phyloP scores from a whole-genome alignment of 2,797 vertebrate species.

The Betta splendens region DNA sequence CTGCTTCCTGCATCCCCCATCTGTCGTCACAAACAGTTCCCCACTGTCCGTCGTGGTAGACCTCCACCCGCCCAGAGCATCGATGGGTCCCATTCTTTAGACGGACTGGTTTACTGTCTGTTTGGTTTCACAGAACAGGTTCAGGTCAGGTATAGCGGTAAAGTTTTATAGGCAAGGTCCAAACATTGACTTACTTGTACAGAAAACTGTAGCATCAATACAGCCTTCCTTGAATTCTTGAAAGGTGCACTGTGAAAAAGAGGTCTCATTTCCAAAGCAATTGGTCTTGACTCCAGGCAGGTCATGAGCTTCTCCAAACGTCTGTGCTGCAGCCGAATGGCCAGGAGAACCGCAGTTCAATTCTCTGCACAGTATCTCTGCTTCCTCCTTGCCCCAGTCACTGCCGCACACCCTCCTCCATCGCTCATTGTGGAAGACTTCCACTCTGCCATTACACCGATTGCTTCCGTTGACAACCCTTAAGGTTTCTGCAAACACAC shows the following conservation, averaged over 20 bases:
- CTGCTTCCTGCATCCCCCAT: slow-evolving; percentile 71
- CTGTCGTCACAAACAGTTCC: slow-evolving; percentile 72
- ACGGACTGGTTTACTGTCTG: slow-evolving; percentile 60
- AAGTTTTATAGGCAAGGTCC: not conserved
- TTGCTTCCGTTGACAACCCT: slow-evolving; percentile 60
- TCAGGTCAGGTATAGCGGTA: not conserved
- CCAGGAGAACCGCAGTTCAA: slow-evolving; percentile 55
- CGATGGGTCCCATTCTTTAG: slow-evolving; percentile 63
- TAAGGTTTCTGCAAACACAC: slow-evolving; percentile 47
- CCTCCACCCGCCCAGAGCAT: slow-evolving; percentile 76
- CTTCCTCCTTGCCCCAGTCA: slow-evolving; percentile 42
- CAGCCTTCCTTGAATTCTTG: slow-evolving; percentile 48
- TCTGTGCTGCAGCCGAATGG: rapidly evolving
- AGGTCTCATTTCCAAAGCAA: slow-evolving; percentile 70
- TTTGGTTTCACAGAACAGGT: not conserved
- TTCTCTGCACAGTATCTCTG: slow-evolving; percentile 69
- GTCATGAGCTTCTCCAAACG: slow-evolving; percentile 39
- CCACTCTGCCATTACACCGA: slow-evolving; percentile 66
- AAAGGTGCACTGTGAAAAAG: slow-evolving; percentile 45
- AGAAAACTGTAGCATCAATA: slow-evolving; percentile 49
- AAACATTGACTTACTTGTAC: slow-evolving; percentile 54
- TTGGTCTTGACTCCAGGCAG: slow-evolving; percentile 39
- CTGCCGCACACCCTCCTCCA: slow-evolving; percentile 66
- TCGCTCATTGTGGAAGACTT: slow-evolving; percentile 23
- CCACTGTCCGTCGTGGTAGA: slow-evolving; percentile 67